A percentile compares a stretch with the other conserved stretches of the same genome.
These are phyloP conservation scores for Petrosia ficiformis DNA, from an alignment of 37 sponge, comb jelly and placozoan genomes.

Conservation along the genomic window DNA sequence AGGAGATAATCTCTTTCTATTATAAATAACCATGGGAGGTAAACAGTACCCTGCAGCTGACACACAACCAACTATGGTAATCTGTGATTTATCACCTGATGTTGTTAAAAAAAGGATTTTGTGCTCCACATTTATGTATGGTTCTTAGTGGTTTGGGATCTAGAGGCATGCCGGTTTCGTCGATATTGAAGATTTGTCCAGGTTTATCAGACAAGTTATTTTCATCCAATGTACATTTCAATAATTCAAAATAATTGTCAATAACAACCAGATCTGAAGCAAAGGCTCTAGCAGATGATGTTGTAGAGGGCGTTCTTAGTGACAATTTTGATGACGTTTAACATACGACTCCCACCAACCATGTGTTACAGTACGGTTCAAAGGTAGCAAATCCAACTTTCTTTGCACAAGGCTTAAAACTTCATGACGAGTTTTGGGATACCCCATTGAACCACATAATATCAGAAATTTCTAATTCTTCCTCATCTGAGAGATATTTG, in stretches of 20 bases:
- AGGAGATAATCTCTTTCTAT: neutral
- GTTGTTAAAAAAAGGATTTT: neutral
- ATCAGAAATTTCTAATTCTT: slow-evolving; percentile 6
- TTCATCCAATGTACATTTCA: neutral
- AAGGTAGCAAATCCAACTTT: neutral
- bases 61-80: too few species aligned
- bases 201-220: neutral
- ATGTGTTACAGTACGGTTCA: neutral
- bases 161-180: slow-evolving; percentile 6
- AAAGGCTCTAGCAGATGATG: neutral
- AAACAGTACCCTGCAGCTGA: neutral
- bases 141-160: neutral
- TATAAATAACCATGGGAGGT: slow-evolving; percentile 9
- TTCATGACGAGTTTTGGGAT: neutral
- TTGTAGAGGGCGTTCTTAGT: neutral
- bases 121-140: neutral
- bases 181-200: neutral
- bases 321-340: neutral
- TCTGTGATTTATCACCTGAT: neutral
- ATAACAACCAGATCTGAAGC: neutral
- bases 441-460: neutral
- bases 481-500: slow-evolving; percentile 1
- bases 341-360: slow-evolving; percentile 1
- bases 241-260: neutral
- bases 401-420: neutral